phyloP scores from a whole-genome alignment of 2,797 vertebrate species.

The Orientallactaga sibirica region DNA sequence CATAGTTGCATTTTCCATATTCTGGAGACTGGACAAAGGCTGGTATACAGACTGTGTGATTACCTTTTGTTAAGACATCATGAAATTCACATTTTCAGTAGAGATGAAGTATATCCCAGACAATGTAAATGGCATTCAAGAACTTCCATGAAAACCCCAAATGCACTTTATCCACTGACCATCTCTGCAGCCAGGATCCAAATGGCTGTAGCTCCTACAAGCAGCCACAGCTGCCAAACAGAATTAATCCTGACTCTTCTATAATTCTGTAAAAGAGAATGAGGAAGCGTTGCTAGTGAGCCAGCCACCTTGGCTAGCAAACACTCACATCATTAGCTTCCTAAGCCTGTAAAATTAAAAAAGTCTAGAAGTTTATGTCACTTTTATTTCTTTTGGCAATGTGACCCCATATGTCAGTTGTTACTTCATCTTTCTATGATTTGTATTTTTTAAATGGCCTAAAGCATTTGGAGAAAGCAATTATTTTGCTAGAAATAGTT shows the following conservation, averaged over 20 bases:
- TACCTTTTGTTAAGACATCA: neutral
- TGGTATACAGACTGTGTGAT: neutral
- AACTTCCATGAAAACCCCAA: neutral
- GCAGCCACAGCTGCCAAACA: constrained; percentile 37
- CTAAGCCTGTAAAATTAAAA: constrained; percentile 48
- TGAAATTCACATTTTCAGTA: constrained; percentile 10
- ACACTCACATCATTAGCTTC: constrained; percentile 24
- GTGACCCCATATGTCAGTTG: too few relatives aligned
- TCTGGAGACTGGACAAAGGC: neutral
- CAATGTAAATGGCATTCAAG: neutral
- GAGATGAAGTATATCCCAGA: neutral
- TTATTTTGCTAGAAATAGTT: neutral
- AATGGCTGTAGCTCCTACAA: constrained; percentile 4
- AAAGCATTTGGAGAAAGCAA: constrained; percentile 23
- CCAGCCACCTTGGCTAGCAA: constrained; percentile 48
- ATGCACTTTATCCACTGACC: too few relatives aligned
- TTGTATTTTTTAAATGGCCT: constrained; percentile 23
- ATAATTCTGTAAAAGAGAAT: constrained; percentile 50
- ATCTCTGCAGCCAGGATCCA: neutral
- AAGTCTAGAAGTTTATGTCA: constrained; percentile 6
- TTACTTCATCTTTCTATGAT: constrained; percentile 26
- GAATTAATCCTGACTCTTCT: constrained; percentile 27
- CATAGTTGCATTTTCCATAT: neutral
- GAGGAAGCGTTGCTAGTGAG: constrained; percentile 47
- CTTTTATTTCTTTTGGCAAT: neutral